These are phyloP conservation scores for Dermolepida albohirtum DNA, from an alignment of 2,888 invertebrate species.

Conservation along the genomic window DNA sequence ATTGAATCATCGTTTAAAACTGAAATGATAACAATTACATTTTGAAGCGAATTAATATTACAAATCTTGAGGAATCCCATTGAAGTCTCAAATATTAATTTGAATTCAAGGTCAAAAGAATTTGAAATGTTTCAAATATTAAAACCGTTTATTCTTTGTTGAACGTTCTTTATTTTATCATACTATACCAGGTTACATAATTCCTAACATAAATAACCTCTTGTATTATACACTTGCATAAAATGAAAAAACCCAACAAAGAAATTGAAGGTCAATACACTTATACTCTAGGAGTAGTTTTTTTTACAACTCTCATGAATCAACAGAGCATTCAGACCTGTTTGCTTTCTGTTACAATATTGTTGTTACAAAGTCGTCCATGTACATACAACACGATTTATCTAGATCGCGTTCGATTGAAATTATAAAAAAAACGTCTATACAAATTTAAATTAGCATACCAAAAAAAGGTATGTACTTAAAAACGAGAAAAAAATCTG, in stretches of 20 bases:
- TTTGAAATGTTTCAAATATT: background rate
- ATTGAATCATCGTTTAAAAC: too few species aligned
- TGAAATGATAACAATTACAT: too few species aligned
- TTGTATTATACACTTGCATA: conserved; percentile 7
- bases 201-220: conserved; percentile 4
- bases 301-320: conserved; percentile 17
- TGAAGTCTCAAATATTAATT: too few species aligned
- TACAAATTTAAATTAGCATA: conserved; percentile 27
- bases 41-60: too few species aligned
- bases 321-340: conserved; percentile 9
- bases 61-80: too few species aligned
- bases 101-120: conserved; percentile 12
- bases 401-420: conserved; percentile 17
- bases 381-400: conserved; percentile 4
- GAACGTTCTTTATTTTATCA: conserved; percentile 5
- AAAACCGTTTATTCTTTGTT: conserved; percentile 1
- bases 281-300: conserved; percentile 10
- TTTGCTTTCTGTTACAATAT: background rate
- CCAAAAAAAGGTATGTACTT: background rate
- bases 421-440: conserved; percentile 12
- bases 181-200: background rate
- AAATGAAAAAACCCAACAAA: conserved; percentile 26
- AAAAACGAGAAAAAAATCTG: conserved; percentile 18
- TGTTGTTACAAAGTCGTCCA: conserved; percentile 20
- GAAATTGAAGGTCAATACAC: conserved; percentile 29